Evolutionary conservation across 2,113 vertebrate species (phyloP).

Genomic region (Haliaeetus leucogaster): DNA sequence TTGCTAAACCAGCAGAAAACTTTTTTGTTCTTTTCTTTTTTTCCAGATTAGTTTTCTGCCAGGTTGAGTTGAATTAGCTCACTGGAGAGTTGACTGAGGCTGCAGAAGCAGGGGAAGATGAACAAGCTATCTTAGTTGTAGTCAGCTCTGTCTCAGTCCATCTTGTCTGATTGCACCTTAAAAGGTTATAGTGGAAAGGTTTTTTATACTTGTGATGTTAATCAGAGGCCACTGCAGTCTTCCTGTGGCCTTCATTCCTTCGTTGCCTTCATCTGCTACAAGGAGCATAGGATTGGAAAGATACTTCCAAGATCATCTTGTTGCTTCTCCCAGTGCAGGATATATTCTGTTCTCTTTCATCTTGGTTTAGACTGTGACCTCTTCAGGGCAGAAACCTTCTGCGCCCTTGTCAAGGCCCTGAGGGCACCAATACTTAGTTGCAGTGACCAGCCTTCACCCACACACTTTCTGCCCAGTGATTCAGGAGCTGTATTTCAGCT

Average conservation of each 20-base stretch:
- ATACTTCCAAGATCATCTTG: background rate
- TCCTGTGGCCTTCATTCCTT: background rate
- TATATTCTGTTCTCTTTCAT: background rate
- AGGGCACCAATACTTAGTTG: background rate
- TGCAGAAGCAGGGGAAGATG: background rate
- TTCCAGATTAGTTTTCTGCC: background rate
- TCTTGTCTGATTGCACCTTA: background rate
- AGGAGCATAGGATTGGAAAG: background rate
- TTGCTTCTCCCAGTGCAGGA: background rate
- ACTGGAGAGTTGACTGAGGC: background rate
- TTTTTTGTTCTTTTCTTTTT: background rate
- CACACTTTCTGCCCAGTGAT: background rate
- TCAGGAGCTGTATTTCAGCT: background rate
- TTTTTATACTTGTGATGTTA: background rate
- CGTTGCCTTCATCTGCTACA: background rate
- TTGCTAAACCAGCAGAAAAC: background rate
- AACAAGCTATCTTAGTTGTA: background rate
- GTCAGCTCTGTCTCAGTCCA: background rate
- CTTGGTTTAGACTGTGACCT: background rate
- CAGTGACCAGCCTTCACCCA: background rate
- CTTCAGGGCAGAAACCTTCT: background rate
- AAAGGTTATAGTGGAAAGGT: background rate
- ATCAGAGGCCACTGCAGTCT: background rate
- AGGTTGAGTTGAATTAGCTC: background rate
- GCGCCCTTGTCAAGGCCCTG: background rate